phyloP scores from a whole-genome alignment of 2,797 vertebrate species.

The Pangasius larnaudii region DNA sequence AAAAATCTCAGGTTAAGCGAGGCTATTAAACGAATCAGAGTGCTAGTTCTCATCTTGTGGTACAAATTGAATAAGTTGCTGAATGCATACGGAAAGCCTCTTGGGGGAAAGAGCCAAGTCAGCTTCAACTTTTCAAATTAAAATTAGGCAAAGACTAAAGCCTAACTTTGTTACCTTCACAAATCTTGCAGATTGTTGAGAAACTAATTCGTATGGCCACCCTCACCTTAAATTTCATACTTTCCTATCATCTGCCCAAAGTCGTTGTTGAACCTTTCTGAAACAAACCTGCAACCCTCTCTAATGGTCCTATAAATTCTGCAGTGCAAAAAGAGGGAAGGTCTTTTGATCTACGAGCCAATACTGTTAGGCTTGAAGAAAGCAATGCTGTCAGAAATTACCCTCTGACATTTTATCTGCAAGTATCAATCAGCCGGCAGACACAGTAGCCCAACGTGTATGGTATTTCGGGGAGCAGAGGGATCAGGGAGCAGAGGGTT shows the following conservation, averaged over 20 bases:
- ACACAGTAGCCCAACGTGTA: slow-evolving; percentile 49
- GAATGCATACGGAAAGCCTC: neutral
- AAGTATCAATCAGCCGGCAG: slow-evolving; percentile 67
- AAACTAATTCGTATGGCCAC: neutral
- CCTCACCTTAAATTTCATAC: neutral
- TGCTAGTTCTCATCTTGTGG: slow-evolving; percentile 2
- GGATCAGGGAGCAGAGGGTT: slow-evolving; percentile 48
- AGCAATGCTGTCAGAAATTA: slow-evolving; percentile 50
- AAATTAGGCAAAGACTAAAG: neutral
- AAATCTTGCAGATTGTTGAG: neutral
- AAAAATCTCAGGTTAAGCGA: slow-evolving; percentile 12
- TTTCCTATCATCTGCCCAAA: slow-evolving; percentile 37
- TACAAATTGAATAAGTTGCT: slow-evolving; percentile 17
- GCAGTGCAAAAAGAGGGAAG: slow-evolving; percentile 56
- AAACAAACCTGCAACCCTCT: slow-evolving; percentile 62
- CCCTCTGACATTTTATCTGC: slow-evolving; percentile 74
- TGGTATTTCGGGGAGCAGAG: slow-evolving; percentile 45
- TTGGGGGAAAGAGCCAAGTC: neutral
- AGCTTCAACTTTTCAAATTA: neutral
- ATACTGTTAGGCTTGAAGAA: slow-evolving; percentile 44
- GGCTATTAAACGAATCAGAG: slow-evolving; percentile 23
- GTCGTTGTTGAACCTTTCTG: slow-evolving; percentile 60
- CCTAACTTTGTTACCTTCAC: neutral
- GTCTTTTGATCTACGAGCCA: slow-evolving; percentile 66
- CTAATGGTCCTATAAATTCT: slow-evolving; percentile 66